Percentiles rank a stretch among this genome's conserved stretches.
Conservation (phyloP, 2,888 invertebrate species). For the Agrilus biguttatus region DNA sequence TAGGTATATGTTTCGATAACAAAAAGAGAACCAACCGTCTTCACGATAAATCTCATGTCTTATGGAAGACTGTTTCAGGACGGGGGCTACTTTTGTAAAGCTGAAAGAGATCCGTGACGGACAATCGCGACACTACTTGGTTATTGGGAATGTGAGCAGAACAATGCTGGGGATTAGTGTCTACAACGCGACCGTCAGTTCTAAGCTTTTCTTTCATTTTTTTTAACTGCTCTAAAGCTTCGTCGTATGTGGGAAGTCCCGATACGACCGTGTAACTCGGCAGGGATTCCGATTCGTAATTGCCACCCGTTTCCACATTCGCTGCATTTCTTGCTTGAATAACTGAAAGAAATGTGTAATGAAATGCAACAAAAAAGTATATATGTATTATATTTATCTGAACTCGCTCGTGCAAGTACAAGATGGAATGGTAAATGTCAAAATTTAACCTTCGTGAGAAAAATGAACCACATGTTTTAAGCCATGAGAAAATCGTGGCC, state of each 20-base stretch:
- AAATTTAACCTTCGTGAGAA: not conserved
- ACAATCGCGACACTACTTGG: slow-evolving; percentile 18
- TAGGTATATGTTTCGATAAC: not conserved
- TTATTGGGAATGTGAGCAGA: slow-evolving; percentile 15
- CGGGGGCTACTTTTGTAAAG: slow-evolving; percentile 16
- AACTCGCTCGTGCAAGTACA: too few relatives aligned
- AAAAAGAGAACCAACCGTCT: too few relatives aligned
- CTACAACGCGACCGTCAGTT: slow-evolving; percentile 5
- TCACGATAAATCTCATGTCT: too few relatives aligned
- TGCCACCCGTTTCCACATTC: slow-evolving; percentile 25
- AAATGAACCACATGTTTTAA: not conserved
- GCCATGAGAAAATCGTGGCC: too few relatives aligned
- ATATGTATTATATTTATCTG: too few relatives aligned
- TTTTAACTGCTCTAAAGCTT: slow-evolving; percentile 44
- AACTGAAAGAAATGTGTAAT: slow-evolving; percentile 28
- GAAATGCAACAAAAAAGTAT: not conserved
- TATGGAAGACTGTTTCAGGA: not conserved
- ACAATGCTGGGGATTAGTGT: slow-evolving; percentile 5
- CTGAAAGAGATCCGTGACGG: slow-evolving; percentile 27
- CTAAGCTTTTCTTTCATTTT: slow-evolving; percentile 24
- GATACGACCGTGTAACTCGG: slow-evolving; percentile 50
- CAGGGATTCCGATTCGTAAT: slow-evolving; percentile 25
- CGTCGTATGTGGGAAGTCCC: slow-evolving; percentile 48
- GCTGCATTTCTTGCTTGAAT: slow-evolving; percentile 22
- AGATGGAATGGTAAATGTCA: not conserved